Base-by-base conservation (phyloP, 2,113 vertebrate genomes). In the Anolis carolinensis region DNA sequence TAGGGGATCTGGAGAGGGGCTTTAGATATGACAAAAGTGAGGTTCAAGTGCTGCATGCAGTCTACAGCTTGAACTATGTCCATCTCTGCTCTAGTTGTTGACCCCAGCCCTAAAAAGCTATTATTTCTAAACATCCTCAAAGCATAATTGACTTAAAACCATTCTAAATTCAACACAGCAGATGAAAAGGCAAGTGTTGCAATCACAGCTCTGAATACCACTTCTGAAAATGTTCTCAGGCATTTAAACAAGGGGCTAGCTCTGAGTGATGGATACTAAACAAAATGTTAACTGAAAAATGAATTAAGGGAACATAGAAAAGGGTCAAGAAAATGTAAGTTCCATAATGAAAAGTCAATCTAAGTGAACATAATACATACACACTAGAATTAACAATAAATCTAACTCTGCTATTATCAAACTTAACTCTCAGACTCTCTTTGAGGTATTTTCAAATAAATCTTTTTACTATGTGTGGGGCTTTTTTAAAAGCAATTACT, bases 381-480 rank as follows among this genome's bases (percentile, higher is more conserved):
- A 75, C 88, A 89, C 83, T 89, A 91, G 81, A 81, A 86, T 71
- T 14, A 70, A 79, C 5, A 92, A 90, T 86, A 93, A 92, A 92
- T 93, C 87, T 79, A 88, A 86, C 89, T 50, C 83, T 75, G 48
- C 52, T 91, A 88, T 91, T 89, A 88, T 92, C 91, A 91, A 94
- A 82, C 87, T 81, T 77, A 50, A 3, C 34, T 82, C 62, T 89
- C 63, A 82, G 83, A 77, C 90, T 90, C 88, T 16, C 87, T 93
- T 78, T 4, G 2, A 86, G 79, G 89, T 91, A 83, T 90, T 95
- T 93, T 92, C 89, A 91, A 90, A 90, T 84, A 93, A 90, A 88
- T 82, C 65, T 39, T 87, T 89, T 84, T 86, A 87, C 39, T 63
- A 18, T n/a, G 20, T 79, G 55, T 83, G 72, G 89, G 90, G 72